Evolutionary conservation across 53 echinoderm and acorn worm genomes (phyloP).

Genomic region (Holothuria leucospilota): DNA sequence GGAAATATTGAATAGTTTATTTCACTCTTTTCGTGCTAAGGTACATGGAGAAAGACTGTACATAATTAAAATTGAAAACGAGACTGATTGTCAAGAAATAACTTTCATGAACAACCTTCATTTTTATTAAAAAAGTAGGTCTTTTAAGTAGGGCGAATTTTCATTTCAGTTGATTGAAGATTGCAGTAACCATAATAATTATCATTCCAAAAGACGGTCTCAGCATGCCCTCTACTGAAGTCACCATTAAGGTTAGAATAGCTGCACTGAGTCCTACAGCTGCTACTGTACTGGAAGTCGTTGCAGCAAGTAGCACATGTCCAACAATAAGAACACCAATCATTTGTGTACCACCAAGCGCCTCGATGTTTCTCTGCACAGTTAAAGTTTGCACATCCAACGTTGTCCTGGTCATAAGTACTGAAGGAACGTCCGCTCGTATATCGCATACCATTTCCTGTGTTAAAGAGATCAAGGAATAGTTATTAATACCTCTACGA

Average conservation of each 20-base stretch:
- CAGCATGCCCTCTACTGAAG: neutral
- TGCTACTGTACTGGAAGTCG: neutral
- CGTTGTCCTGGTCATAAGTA: conserved; percentile 10
- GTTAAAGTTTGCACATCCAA: neutral
- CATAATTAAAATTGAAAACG: too few relatives aligned
- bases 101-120: too few relatives aligned
- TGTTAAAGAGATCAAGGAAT: too few relatives aligned
- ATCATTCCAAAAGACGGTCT: neutral
- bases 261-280: neutral
- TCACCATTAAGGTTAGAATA: neutral
- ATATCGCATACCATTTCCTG: neutral
- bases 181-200: neutral
- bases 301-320: neutral
- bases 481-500: too few relatives aligned
- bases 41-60: too few relatives aligned
- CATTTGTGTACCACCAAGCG: conserved; percentile 1
- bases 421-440: conserved; percentile 12
- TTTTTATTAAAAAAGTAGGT: too few relatives aligned
- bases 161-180: neutral
- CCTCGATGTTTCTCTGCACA: conserved; percentile 6
- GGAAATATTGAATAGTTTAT: too few relatives aligned
- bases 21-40: too few relatives aligned
- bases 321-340: neutral
- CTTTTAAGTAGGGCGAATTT: neutral
- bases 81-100: too few relatives aligned